A percentile compares a stretch with the other conserved stretches of the same genome.
These are phyloP conservation scores for Hyposmocoma kahamanoa DNA, from an alignment of 1,140 invertebrate genomes.

Conservation along the genomic window DNA sequence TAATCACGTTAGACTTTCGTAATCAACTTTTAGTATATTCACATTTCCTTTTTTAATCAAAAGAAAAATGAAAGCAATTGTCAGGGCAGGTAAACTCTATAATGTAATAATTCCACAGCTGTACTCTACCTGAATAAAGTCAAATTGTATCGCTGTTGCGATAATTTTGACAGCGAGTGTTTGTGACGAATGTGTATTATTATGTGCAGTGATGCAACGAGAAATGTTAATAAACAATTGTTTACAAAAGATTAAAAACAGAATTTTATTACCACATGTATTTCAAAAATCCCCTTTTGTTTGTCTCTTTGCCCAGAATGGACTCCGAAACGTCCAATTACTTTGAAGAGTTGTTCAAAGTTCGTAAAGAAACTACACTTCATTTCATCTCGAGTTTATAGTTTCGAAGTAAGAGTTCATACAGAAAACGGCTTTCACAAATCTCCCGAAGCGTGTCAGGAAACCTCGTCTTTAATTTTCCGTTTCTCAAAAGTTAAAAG, in stretches of 20 bases:
- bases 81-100: constrained; percentile 27
- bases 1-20: constrained; percentile 25
- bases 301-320: too few species aligned
- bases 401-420: too few species aligned
- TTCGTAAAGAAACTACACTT: too few species aligned
- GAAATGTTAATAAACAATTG: constrained; percentile 74
- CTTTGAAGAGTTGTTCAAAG: too few species aligned
- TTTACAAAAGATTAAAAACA: constrained; percentile 68
- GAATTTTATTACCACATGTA: constrained; percentile 63
- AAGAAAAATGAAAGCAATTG: constrained; percentile 69
- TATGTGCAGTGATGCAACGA: constrained; percentile 62
- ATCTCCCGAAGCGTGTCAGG: too few species aligned
- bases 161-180: constrained; percentile 57
- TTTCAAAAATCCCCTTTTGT: too few species aligned
- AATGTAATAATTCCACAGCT: constrained; percentile 62
- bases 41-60: constrained; percentile 46
- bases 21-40: constrained; percentile 64
- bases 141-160: constrained; percentile 51
- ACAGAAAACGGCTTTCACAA: too few species aligned
- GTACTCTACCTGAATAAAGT: constrained; percentile 58
- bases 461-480: too few species aligned
- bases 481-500: too few species aligned
- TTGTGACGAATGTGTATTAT: constrained; percentile 62
- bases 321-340: too few species aligned
- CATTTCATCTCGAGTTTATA: too few species aligned